These are phyloP conservation scores for Agonum fuliginosum DNA, from an alignment of 2,888 invertebrate species.

Conservation along the genomic window DNA sequence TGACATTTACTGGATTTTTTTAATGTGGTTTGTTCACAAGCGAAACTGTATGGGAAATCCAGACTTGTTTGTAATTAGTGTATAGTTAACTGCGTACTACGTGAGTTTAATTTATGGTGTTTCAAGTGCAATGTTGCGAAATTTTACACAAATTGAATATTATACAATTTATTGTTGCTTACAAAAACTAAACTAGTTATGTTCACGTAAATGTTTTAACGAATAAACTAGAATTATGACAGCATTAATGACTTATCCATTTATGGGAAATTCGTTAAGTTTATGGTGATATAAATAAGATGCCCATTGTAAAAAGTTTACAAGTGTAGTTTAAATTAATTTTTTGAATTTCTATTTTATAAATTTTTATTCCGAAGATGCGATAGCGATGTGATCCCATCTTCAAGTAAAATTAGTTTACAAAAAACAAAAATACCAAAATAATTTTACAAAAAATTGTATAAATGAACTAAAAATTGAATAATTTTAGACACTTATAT, in stretches of 20 bases:
- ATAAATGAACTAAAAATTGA: no score
- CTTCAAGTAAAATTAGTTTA: no score
- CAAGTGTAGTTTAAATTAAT: no score
- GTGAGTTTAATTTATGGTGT: conserved; percentile 25
- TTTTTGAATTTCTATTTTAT: no score
- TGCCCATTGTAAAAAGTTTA: no score
- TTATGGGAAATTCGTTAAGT: neutral
- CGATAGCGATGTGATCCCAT: no score
- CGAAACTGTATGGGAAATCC: conserved; percentile 24
- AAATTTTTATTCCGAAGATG: no score
- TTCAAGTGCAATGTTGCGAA: conserved; percentile 32
- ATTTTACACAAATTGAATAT: conserved; percentile 34
- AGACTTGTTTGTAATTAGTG: conserved; percentile 19
- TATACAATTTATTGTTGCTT: neutral
- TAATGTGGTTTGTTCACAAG: conserved; percentile 10
- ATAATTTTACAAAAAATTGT: no score
- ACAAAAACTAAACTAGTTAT: neutral
- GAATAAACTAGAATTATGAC: neutral
- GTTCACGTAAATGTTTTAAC: neutral
- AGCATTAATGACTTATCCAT: neutral
- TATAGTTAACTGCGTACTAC: conserved; percentile 1
- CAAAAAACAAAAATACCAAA: no score
- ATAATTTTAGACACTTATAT: no score
- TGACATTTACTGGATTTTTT: conserved; percentile 33
- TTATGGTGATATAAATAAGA: no score